Base-by-base conservation (phyloP, 2,888 invertebrate genomes). In the Notocelia uddmanniana region DNA sequence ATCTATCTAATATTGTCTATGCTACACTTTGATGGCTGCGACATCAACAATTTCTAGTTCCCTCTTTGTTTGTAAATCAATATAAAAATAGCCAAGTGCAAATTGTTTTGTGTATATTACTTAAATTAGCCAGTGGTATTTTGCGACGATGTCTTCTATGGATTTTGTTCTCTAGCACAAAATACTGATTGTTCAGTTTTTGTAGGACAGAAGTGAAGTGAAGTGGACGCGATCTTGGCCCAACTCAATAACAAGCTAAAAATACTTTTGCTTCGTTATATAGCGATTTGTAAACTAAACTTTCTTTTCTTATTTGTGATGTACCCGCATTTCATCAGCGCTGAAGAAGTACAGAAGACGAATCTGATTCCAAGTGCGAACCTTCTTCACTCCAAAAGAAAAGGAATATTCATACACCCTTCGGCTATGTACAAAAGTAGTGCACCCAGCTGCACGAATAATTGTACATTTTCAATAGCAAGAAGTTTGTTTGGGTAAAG, bases 391-490 rank as follows among this genome's bases (percentile, higher is more conserved):
- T 96, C 97, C 78, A 97, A 97, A 90, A 96, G 97, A 96, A 97
- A 97, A 96, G 97, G 97, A 95, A 96, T 97, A 94, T 96, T 97
- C 92, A 96, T 97, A 95, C 97, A 97, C 94, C 97, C 97, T 81
- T 96, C 96, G 94, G 97, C 97, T 94, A 97, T 97, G 97, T 96
- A 96, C 95, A 97, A 96, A 95, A 96, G 97, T 95, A 96, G 94
- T 94, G 88, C 89, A 82, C 83, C 81, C 80, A 81, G 85, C 82
- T 83, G 81, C 81, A 88, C 81, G 78, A 89, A 84, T 83, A 85
- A 82, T 85, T 81, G 78, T 79, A 79, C 83, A 77, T 80, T 81
- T 78, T 77, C 84, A 79, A 84, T 83, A 83, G 81, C 84, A 77
- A 89, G 79, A 83, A 86, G 80, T 85, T 81, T 90, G 74, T 85